Evolutionary conservation across 1,140 invertebrate genomes (phyloP).

Genomic region (Mya arenaria): DNA sequence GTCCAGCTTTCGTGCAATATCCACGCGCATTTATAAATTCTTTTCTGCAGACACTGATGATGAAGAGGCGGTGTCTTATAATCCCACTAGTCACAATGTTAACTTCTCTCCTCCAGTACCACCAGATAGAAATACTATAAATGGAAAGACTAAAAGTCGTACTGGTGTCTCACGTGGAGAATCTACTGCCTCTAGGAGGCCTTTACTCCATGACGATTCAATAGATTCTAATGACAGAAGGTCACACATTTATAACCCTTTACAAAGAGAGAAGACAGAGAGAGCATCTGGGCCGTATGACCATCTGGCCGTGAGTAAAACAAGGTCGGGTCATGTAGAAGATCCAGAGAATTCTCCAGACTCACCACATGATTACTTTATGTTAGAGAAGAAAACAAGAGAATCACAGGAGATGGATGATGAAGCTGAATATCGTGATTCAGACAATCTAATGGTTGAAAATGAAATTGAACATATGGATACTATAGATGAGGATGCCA

Average conservation of each 20-base stretch:
- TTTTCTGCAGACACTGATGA: constrained; percentile 31
- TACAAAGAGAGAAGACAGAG: constrained; percentile 7
- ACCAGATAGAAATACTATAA: constrained; percentile 31
- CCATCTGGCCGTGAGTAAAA: constrained; percentile 29
- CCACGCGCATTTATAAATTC: constrained; percentile 44
- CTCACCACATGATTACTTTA: constrained; percentile 52
- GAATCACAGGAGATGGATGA: neutral
- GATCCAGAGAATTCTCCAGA: neutral
- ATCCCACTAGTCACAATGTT: neutral
- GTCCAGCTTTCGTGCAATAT: constrained; percentile 27
- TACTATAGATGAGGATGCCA: constrained; percentile 7
- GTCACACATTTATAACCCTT: constrained; percentile 41
- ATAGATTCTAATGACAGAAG: constrained; percentile 18
- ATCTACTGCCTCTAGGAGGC: constrained; percentile 40
- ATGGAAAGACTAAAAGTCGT: constrained; percentile 6
- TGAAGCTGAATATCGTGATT: neutral
- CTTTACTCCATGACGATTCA: constrained; percentile 39
- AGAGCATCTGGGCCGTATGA: constrained; percentile 45
- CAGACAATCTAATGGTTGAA: constrained; percentile 15
- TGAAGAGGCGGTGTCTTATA: constrained; percentile 32
- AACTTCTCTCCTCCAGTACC: constrained; percentile 12
- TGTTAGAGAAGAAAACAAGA: constrained; percentile 2
- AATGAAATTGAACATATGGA: constrained; percentile 21
- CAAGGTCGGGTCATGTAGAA: constrained; percentile 2
- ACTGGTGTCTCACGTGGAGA: constrained; percentile 11